A percentile compares a stretch with the other conserved stretches of the same genome.
Evolutionary conservation across 2,113 vertebrate genomes (phyloP).

Genomic region (Tachuris rubrigastra): DNA sequence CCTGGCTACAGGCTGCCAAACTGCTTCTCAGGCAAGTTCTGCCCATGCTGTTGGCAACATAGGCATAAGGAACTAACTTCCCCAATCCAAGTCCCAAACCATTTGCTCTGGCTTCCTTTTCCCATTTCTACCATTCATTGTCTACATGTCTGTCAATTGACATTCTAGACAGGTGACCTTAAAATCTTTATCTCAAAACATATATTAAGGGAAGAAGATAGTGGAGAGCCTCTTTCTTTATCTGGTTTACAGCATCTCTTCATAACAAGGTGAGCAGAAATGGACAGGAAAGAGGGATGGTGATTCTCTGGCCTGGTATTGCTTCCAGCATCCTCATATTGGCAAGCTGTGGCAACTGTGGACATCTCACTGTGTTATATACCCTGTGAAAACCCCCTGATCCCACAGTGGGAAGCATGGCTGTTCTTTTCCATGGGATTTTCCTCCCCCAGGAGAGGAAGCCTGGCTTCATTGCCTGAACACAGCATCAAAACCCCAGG

Average conservation of each 20-base stretch:
- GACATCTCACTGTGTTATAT: neutral
- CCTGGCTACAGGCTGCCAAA: neutral
- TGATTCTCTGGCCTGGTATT: neutral
- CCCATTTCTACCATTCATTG: neutral
- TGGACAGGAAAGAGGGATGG: neutral
- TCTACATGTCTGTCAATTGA: neutral
- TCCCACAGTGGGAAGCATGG: fast-evolving
- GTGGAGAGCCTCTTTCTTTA: neutral
- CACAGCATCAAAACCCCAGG: neutral
- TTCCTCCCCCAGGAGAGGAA: neutral
- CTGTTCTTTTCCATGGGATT: neutral
- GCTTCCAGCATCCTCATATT: neutral
- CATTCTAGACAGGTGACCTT: neutral
- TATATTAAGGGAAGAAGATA: neutral
- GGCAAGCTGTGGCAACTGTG: neutral
- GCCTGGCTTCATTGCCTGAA: neutral
- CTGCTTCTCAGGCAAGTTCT: neutral
- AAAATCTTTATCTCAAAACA: neutral
- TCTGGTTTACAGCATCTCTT: neutral
- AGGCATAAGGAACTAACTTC: fast-evolving
- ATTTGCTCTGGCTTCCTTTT: neutral
- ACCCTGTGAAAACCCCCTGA: neutral
- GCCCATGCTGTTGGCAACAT: neutral
- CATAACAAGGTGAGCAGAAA: neutral
- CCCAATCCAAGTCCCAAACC: neutral